These are phyloP conservation scores for Leptopilina clavipes DNA, from an alignment of 1,140 invertebrate genomes.

Conservation along the genomic window DNA sequence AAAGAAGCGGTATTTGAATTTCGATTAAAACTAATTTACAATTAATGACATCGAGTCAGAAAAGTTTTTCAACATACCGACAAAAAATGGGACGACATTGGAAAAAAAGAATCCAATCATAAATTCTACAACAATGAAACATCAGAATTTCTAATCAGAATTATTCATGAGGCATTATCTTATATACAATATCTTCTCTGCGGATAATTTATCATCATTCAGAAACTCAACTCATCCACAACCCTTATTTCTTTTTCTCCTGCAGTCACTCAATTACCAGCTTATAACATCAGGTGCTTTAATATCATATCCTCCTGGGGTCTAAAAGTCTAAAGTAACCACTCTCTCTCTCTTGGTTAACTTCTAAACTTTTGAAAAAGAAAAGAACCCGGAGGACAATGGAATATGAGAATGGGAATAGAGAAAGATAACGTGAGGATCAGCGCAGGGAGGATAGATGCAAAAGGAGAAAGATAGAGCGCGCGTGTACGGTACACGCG, in stretches of 20 bases:
- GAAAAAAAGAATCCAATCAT: constrained; percentile 2
- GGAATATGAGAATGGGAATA: constrained; percentile 16
- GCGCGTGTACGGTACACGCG: constrained; percentile 61
- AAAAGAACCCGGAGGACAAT: constrained; percentile 23
- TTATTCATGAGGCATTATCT: constrained; percentile 9
- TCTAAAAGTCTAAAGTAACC: constrained; percentile 4
- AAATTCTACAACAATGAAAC: constrained; percentile 42
- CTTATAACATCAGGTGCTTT: constrained; percentile 31
- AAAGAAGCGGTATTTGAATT: too few relatives aligned
- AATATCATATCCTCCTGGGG: constrained; percentile 1
- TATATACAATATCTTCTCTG: constrained; percentile 21
- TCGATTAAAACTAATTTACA: too few relatives aligned
- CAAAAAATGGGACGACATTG: neutral
- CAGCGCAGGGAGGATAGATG: too few relatives aligned
- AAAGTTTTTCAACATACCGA: neutral
- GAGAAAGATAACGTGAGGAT: constrained; percentile 33
- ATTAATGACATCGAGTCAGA: too few relatives aligned
- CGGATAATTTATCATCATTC: constrained; percentile 27
- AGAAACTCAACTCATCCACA: constrained; percentile 23
- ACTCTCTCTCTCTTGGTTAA: constrained; percentile 38
- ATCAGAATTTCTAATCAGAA: constrained; percentile 15
- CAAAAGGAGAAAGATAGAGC: constrained; percentile 40
- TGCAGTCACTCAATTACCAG: constrained; percentile 15
- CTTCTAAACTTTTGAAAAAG: neutral
- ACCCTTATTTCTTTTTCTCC: constrained; percentile 9